Conservation (phyloP, 1,140 invertebrate genomes). For the Drosophila pseudoobscura region DNA sequence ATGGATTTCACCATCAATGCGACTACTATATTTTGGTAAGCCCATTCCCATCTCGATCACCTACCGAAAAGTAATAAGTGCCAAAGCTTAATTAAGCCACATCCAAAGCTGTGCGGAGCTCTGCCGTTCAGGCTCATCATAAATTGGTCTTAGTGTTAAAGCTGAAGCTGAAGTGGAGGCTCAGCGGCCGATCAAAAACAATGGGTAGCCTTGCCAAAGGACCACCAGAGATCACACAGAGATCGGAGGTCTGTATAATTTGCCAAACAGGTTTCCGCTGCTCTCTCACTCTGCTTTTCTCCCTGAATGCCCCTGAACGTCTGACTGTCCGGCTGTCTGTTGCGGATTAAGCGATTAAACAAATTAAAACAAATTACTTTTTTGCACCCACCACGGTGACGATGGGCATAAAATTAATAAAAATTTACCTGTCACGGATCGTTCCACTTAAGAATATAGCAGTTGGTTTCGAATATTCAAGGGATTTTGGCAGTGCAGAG, state of each 20-base stretch:
- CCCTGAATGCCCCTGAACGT: no score
- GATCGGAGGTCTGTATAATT: slow-evolving; percentile 56
- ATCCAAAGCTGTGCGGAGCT: slow-evolving; percentile 13
- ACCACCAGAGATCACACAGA: slow-evolving; percentile 63
- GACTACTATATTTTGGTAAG: slow-evolving; percentile 23
- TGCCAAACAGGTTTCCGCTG: slow-evolving; percentile 59
- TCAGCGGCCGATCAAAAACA: slow-evolving; percentile 68
- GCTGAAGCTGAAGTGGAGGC: slow-evolving; percentile 5
- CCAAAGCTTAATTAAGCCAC: slow-evolving; percentile 77
- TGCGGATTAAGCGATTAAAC: slow-evolving; percentile 82
- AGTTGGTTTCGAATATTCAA: slow-evolving; percentile 25
- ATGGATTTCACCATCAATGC: slow-evolving; percentile 67
- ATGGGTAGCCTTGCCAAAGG: slow-evolving; percentile 66
- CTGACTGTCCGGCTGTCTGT: slow-evolving; percentile 18
- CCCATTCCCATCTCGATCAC: slow-evolving; percentile 15
- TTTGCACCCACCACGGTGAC: slow-evolving; percentile 78
- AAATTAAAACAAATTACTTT: slow-evolving; percentile 83
- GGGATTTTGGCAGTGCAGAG: slow-evolving; percentile 7
- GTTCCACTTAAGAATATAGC: slow-evolving; percentile 60
- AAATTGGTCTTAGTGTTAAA: slow-evolving; percentile 71
- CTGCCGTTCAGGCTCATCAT: slow-evolving; percentile 51
- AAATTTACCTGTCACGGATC: slow-evolving; percentile 62
- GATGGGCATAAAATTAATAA: slow-evolving; percentile 77
- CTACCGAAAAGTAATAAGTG: slow-evolving; percentile 68
- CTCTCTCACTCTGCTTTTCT: no score